Base-by-base conservation (phyloP, 2,113 vertebrate genomes). In the Meriones unguiculatus region DNA sequence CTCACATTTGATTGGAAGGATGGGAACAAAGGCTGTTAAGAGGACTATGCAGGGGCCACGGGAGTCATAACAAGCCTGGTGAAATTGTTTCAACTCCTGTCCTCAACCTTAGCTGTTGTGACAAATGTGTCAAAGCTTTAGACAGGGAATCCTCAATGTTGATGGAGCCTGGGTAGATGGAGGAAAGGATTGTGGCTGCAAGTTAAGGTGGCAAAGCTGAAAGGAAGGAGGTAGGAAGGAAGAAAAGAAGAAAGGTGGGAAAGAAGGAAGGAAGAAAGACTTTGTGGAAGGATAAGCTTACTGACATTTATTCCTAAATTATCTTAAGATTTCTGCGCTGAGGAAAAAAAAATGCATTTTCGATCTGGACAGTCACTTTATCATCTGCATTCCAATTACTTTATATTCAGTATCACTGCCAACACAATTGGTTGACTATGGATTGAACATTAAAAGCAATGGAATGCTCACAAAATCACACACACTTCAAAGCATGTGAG, bases 1-100 rank as follows among this genome's bases (percentile, higher is more conserved):
- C 91, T 95, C 86, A 95, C 65, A 75, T 93, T 89, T 97, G 94
- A 95, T 85, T 95, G 95, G 95, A 73, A 95, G 89, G 86, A 91
- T 76, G 93, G 92, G 94, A 97, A 97, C 97, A 98, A 98, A 97
- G 97, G 59, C 93, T 93, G 84, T 85, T 89, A 95, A 96, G 91
- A 95, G 95, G 95, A 97, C 96, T 92, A 82, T 78, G 95, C 77
- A 80, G 84, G 85, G 97, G 62, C 93, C 96, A 84, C 35, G 20
- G 72, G 93, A 97, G 82, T 96, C 96, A 85, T 95, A 95, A 97
- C 89, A 97, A 94, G 89, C 70, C 52, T 89, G 59, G 86, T 87
- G 86, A 95, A 97, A 97, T 87, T 95, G 93, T 97, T 97, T 97
- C 97, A 97, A 95, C 96, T 97, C 89, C 76, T 90, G 96, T 88